Base-by-base conservation (phyloP, 2,113 vertebrate species). In the Nymphicus hollandicus region DNA sequence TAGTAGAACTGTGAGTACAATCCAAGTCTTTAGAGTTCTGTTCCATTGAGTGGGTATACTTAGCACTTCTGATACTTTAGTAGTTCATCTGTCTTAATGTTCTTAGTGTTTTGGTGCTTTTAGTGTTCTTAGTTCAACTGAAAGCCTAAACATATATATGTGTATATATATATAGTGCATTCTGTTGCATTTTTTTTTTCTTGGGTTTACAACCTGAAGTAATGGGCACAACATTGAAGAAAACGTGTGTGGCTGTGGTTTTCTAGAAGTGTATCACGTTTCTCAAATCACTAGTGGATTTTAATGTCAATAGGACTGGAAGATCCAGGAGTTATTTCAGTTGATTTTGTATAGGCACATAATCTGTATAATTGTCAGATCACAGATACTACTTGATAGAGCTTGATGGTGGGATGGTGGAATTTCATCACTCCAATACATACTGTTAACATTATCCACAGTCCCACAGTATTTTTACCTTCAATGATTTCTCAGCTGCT, bases 381-480 rank as follows among this genome's bases (percentile, higher is more conserved):
- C 9, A 0, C 39, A 52, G 31, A 25, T 80, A 8, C 44, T 71
- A 3, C 18, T 24, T 52, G 56, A 4, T 82, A 71, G 49, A 56
- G 44, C 1, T 71, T 17, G 33, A 64, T 44, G 39, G 39, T 76
- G 73, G 29, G 44, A 27, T 61, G 64, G 16, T 68, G 41, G 18
- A 88, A n/a, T 41, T 49, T 58, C 14, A 1, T 82, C 41, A 5
- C 41, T 69, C 28, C 0, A 6, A 24, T 52, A 28, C 0, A 0
- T 91, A 44, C 24, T 60, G 1, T 39, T 28, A 13, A 20, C 31
- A 2, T 25, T 37, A 13, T 43, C 43, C 44, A 3, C 33, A 46
- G 63, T 50, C 35, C 17, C 28, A 43, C 9, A 2, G 15, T 68
- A 7, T 29, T 80, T 77, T 66, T 64, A 47, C 47, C 47, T 47